A percentile compares a stretch with the other conserved stretches of the same genome.
Conservation (phyloP, 2,888 invertebrate genomes). For the Hirtodrosophila trivittata region DNA sequence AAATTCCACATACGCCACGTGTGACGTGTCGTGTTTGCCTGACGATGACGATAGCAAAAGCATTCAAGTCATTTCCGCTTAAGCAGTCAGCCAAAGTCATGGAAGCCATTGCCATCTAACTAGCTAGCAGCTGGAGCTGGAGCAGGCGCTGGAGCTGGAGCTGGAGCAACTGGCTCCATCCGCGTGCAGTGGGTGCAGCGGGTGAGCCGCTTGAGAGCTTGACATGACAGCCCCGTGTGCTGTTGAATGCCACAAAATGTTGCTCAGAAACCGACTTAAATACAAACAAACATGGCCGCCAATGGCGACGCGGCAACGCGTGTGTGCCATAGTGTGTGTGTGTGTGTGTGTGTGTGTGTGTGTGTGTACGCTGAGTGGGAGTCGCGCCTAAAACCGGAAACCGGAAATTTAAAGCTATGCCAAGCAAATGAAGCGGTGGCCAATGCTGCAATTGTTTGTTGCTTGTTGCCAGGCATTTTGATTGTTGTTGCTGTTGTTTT, state of each 20-base stretch:
- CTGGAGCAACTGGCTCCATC: constrained; percentile 8
- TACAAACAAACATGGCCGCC: constrained; percentile 78
- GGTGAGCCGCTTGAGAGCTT: constrained; percentile 49
- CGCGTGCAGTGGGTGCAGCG: constrained; percentile 8
- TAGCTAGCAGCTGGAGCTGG: constrained; percentile 20
- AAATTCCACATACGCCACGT: constrained; percentile 77
- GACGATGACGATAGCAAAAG: constrained; percentile 54
- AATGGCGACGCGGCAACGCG: constrained; percentile 37
- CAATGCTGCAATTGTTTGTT: constrained; percentile 49
- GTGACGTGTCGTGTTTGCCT: constrained; percentile 48
- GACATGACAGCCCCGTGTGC: constrained; percentile 69
- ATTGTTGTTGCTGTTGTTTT: constrained; percentile 45
- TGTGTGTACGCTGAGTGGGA: background rate
- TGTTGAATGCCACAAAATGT: constrained; percentile 74
- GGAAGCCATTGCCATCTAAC: constrained; percentile 36
- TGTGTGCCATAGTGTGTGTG: background rate
- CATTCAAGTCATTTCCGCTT: constrained; percentile 81
- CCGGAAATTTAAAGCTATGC: constrained; percentile 79
- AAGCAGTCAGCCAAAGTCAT: constrained; percentile 67
- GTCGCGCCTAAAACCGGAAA: constrained; percentile 66
- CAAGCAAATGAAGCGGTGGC: constrained; percentile 69
- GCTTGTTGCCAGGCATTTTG: constrained; percentile 67
- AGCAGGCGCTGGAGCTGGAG: too few relatives aligned
- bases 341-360: background rate
- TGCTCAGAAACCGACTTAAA: constrained; percentile 77